Base-by-base conservation (phyloP, 1,140 invertebrate genomes). In the Leptonema lineaticorne region DNA sequence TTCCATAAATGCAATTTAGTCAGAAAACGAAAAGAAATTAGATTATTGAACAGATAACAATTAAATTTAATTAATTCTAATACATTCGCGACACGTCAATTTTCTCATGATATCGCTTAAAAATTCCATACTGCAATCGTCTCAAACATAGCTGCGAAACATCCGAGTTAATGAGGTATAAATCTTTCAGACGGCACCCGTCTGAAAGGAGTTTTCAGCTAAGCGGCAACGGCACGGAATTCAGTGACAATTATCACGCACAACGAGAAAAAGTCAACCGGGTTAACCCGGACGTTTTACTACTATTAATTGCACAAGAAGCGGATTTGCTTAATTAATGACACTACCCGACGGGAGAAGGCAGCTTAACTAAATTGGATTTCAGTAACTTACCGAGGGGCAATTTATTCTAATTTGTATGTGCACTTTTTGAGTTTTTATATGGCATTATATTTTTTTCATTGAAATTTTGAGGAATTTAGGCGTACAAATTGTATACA, bases 311-410 rank as follows among this genome's bases (percentile, higher is more conserved):
- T 24, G 50, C 24, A 26, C 4, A 24, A 24, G 50, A 11, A 53
- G 50, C 20, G 20, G 50, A 53, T 53, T 53, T 53, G 50, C 50
- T 24, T 53, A 53, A 53, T 53, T 53, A 53, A 53, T 53, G 50
- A 53, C 27, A 26, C 50, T 3, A 16, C 9, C 9, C 37, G 16
- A 11, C n/a, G 16, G 9, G 9, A 2, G 22, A 53, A 14, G 50
- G 20, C 16, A 9, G 11, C 50, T 53, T 26, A 16, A 11, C 37
- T 53, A 53, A 53, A 26, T 53, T 53, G 22, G 22, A 24, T n/a
- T 48, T 22, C 46, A 22, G 46, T 4, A 48, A 22, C 50, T 24
- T 14, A 22, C 22, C 24, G 20, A 26, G 3, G n/a, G n/a, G n/a
- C n/a, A n/a, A n/a, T n/a, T n/a, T n/a, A n/a, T n/a, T n/a, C n/a